phyloP scores from a whole-genome alignment of 2,113 vertebrate genomes.

The Protobothrops mucrosquamatus region DNA sequence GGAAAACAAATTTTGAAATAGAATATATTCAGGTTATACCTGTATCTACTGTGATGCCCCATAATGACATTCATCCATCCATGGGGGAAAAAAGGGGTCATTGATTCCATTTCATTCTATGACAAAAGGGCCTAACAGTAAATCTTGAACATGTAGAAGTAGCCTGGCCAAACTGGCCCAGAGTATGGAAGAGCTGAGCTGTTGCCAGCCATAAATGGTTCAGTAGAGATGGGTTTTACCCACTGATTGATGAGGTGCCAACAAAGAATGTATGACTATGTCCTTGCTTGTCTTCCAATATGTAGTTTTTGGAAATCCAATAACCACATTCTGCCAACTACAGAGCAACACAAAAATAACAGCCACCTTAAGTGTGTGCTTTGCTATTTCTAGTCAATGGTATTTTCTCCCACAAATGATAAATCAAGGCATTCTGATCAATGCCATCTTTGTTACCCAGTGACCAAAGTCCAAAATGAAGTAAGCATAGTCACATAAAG shows the following conservation, averaged over 20 bases:
- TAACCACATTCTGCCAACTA: background rate
- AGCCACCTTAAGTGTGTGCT: background rate
- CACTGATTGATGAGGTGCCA: background rate
- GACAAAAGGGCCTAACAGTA: background rate
- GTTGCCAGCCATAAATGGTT: background rate
- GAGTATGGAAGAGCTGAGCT: background rate
- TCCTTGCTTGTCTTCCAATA: no score
- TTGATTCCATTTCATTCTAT: background rate
- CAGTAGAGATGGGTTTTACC: background rate
- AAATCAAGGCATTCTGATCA: background rate
- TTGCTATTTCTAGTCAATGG: conserved; percentile 23
- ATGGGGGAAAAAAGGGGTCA: rapidly evolving
- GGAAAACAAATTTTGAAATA: background rate
- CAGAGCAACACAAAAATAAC: conserved; percentile 23
- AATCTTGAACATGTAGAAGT: background rate
- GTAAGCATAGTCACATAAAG: background rate
- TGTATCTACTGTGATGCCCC: background rate
- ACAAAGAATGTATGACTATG: background rate
- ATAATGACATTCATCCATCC: rapidly evolving
- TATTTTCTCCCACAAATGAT: background rate
- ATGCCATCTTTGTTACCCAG: background rate
- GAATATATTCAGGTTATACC: background rate
- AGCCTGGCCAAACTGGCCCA: background rate
- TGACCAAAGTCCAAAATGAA: background rate
- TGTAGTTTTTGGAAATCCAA: conserved; percentile 14